Base-by-base conservation (phyloP, 1,140 invertebrate genomes). In the Drosophila varians region DNA sequence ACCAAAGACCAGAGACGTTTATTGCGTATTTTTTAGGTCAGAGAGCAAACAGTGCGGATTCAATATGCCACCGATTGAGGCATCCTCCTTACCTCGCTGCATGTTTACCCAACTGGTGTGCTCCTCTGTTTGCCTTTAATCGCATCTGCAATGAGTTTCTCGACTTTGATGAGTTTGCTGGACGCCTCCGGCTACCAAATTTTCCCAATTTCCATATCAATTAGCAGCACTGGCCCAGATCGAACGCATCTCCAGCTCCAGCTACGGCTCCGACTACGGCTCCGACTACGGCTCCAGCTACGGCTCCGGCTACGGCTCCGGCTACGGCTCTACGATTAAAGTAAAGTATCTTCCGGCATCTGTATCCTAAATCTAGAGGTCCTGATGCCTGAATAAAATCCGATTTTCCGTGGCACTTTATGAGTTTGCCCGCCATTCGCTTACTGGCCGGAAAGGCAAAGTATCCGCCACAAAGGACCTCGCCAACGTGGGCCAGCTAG, bases 31-130 rank as follows among this genome's bases (percentile, higher is more conserved):
- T n/a, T 73, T 62, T 47, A 73, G 68, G 55, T 72, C 70, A 73
- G 16, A 73, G 16, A 53, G 56, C 48, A 58, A 71, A 58, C 68
- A 73, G 69, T 5, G 7, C 3, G 4, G 34, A 21, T 14, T 53
- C 42, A 55, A 70, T 55, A 49, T 43, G 42, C 14, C 5, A 26
- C 28, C 61, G 43, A 49, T 43, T 43, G 61, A 31, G 64, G 43
- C 43, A 34, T 45, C 40, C 45, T 47, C 16, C 79, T 84, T 86
- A 86, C 80, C 79, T 86, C 79, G 71, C 80, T 84, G 80, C 80
- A 84, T 84, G 40, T 66, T 73, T 62, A 38, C 61, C 26, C 46
- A 14, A 34, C 52, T 38, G 16, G 14, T 42, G 38, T 42, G 14
- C 14, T 18, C 38, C 14, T 18, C 38, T 60, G 80, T 80, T 79